phyloP scores from a whole-genome alignment of 2,797 vertebrate genomes.

The Eulemur mongoz region DNA sequence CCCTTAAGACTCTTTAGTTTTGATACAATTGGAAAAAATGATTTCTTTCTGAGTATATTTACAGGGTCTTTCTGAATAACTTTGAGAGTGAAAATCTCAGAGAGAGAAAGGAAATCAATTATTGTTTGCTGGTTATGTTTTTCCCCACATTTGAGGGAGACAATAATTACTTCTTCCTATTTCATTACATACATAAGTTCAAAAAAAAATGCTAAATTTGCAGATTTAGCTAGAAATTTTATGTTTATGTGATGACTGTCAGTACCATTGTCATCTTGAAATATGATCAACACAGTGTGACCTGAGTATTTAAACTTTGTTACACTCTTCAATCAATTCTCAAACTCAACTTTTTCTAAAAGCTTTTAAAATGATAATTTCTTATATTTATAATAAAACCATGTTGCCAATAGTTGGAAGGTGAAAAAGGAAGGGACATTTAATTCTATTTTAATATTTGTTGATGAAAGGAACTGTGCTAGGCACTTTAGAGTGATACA shows the following conservation, averaged over 20 bases:
- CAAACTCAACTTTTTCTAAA: not conserved
- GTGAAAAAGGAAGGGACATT: not conserved
- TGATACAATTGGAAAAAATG: conserved; percentile 70
- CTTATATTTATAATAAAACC: not conserved
- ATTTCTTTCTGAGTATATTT: conserved; percentile 72
- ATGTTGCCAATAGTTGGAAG: not conserved
- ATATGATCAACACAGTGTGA: not conserved
- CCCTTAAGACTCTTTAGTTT: conserved; percentile 80
- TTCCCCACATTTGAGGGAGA: conserved; percentile 31
- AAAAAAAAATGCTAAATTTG: conserved; percentile 54
- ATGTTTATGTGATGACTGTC: conserved; percentile 25
- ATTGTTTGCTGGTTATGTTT: conserved; percentile 54
- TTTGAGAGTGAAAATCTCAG: conserved; percentile 60
- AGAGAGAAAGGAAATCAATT: conserved; percentile 70
- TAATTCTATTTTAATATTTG: not conserved
- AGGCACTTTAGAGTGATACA: not conserved
- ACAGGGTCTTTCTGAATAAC: conserved; percentile 59
- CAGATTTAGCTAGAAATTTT: conserved; percentile 55
- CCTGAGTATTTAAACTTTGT: not conserved
- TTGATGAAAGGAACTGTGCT: not conserved
- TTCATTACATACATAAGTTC: conserved; percentile 57
- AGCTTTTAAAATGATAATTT: not conserved
- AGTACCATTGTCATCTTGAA: conserved; percentile 42
- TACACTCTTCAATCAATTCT: not conserved
- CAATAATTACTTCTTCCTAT: conserved; percentile 54